phyloP scores from a whole-genome alignment of 2,113 vertebrate genomes.

The Odobenus rosmarus region DNA sequence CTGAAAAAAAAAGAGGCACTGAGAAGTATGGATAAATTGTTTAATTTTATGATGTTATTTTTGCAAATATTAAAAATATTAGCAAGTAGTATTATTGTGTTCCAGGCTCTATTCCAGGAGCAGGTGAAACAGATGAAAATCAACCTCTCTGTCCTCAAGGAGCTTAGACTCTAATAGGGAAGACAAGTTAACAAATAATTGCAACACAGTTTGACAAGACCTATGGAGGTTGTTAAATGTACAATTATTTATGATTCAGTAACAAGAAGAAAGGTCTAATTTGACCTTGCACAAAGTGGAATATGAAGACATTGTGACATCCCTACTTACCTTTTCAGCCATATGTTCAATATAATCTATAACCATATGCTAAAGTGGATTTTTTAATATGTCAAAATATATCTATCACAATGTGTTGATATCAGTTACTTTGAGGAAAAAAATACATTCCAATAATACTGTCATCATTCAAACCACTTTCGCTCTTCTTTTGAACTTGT shows the following conservation, averaged over 20 bases:
- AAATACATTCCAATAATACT: conserved; percentile 24
- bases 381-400: background rate
- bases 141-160: background rate
- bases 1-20: background rate
- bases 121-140: conserved; percentile 18
- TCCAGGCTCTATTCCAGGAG: background rate
- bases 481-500: conserved; percentile 15
- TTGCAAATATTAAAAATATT: conserved; percentile 38
- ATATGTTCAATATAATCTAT: background rate
- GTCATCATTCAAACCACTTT: background rate
- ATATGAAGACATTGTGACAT: background rate
- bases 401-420: background rate
- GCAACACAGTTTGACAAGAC: background rate
- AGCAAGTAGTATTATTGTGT: background rate
- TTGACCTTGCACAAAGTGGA: background rate
- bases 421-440: conserved; percentile 28
- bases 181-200: conserved; percentile 33
- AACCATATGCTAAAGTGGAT: background rate
- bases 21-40: background rate
- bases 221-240: background rate
- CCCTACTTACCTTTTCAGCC: background rate
- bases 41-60: conserved; percentile 38
- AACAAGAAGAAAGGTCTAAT: background rate
- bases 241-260: background rate
- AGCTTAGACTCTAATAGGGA: conserved; percentile 11